These are phyloP conservation scores for Rhagonycha lutea DNA, from an alignment of 2,888 invertebrate species.

Conservation along the genomic window DNA sequence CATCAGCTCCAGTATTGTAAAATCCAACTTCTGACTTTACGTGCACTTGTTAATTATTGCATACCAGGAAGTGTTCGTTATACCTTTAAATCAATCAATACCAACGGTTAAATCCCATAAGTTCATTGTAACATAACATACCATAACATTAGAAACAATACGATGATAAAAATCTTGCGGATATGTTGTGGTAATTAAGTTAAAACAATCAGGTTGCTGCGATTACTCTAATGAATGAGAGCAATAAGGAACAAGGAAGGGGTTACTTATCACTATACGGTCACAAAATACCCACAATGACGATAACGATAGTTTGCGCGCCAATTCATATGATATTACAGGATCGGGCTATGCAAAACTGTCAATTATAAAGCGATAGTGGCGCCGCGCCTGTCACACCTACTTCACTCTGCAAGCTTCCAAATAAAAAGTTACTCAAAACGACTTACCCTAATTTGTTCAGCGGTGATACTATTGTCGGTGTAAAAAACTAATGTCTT, in stretches of 20 bases:
- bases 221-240: constrained; percentile 30
- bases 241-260: constrained; percentile 32
- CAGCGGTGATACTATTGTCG: constrained; percentile 86
- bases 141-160: constrained; percentile 29
- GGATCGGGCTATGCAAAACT: constrained; percentile 8
- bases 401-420: background rate
- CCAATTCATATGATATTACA: constrained; percentile 9
- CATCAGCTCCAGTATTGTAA: background rate
- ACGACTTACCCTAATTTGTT: constrained; percentile 85
- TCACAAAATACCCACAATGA: constrained; percentile 29
- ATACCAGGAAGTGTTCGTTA: constrained; percentile 21
- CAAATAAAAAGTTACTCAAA: background rate
- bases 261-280: constrained; percentile 30
- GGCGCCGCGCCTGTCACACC: background rate
- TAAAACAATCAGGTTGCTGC: constrained; percentile 30
- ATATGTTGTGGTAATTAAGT: constrained; percentile 30
- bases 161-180: constrained; percentile 27
- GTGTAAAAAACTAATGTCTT: constrained; percentile 89
- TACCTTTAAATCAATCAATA: constrained; percentile 19
- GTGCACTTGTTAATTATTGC: background rate
- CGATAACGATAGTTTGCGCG: constrained; percentile 28
- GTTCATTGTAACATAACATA: constrained; percentile 25
- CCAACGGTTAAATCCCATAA: constrained; percentile 20
- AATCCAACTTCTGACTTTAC: too few relatives aligned
- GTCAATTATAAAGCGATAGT: background rate